These are phyloP conservation scores for Augochlorella aurata DNA, from an alignment of 2,888 invertebrate species.

Conservation along the genomic window DNA sequence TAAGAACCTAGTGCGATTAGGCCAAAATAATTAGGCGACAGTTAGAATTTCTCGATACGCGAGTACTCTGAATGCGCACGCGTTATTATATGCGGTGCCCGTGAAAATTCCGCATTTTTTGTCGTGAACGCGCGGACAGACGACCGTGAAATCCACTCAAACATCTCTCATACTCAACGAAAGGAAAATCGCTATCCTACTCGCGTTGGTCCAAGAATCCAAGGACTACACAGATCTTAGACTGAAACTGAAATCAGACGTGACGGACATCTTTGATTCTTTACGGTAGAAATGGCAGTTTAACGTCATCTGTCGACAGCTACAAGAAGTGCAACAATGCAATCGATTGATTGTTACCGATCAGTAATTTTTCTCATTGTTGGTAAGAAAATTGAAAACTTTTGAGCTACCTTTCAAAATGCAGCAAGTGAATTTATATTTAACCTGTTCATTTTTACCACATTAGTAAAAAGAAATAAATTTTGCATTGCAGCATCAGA, in stretches of 20 bases:
- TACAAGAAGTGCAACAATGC: not conserved
- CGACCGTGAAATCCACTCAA: slow-evolving; percentile 48
- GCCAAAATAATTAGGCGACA: slow-evolving; percentile 43
- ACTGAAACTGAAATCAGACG: slow-evolving; percentile 40
- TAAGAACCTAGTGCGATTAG: slow-evolving; percentile 44
- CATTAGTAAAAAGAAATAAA: no score
- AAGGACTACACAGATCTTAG: slow-evolving; percentile 52
- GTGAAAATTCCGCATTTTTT: slow-evolving; percentile 59
- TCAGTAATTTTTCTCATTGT: not conserved
- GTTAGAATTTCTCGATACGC: slow-evolving; percentile 35
- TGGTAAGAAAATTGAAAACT: not conserved
- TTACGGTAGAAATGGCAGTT: slow-evolving; percentile 19
- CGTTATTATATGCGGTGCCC: slow-evolving; percentile 52
- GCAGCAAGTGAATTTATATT: no score
- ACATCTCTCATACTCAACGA: slow-evolving; percentile 63
- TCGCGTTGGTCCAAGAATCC: slow-evolving; percentile 50
- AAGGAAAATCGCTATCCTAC: slow-evolving; percentile 36
- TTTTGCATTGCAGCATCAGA: no score
- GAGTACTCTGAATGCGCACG: slow-evolving; percentile 59
- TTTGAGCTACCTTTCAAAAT: not conserved
- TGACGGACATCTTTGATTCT: slow-evolving; percentile 63
- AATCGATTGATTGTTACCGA: slow-evolving; percentile 2
- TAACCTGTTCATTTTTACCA: no score
- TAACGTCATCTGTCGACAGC: slow-evolving; percentile 33
- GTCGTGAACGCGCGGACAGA: slow-evolving; percentile 40